Conservation (phyloP, 2,113 vertebrate genomes). For the Dolichallabes microphthalmus region DNA sequence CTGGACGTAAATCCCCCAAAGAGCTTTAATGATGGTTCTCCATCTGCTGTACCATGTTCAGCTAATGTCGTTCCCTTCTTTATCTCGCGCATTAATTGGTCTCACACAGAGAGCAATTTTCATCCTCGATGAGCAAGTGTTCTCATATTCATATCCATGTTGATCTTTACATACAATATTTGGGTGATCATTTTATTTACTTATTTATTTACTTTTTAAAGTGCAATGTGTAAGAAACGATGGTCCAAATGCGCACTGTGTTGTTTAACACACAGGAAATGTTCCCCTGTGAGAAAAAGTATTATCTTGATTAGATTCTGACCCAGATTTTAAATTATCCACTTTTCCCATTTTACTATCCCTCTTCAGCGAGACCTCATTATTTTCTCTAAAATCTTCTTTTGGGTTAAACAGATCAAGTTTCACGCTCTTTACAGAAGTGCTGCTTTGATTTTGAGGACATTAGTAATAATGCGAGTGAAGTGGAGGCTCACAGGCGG, state of each 20-base stretch:
- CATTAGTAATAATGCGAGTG: background rate
- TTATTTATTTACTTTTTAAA: too few relatives aligned
- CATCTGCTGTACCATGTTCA: background rate
- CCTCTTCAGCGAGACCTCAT: conserved; percentile 30
- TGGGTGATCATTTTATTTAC: too few relatives aligned
- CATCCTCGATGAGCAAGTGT: background rate
- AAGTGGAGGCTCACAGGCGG: background rate
- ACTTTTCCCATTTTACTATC: background rate
- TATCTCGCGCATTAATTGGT: conserved; percentile 1
- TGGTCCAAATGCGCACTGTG: too few relatives aligned
- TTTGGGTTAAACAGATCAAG: conserved; percentile 23
- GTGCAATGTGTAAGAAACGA: too few relatives aligned
- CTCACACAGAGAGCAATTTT: background rate
- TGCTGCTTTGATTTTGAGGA: background rate
- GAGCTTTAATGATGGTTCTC: background rate
- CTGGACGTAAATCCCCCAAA: background rate
- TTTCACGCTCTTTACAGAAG: background rate
- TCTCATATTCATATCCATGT: background rate
- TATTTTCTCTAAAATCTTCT: conserved; percentile 16
- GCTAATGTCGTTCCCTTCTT: background rate
- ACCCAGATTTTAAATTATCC: conserved; percentile 16
- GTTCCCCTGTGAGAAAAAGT: background rate
- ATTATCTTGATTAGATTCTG: background rate
- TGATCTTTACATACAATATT: too few relatives aligned
- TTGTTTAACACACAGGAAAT: too few relatives aligned